Conservation (phyloP, 1,140 invertebrate genomes). For the Parasteatoda tepidariorum region DNA sequence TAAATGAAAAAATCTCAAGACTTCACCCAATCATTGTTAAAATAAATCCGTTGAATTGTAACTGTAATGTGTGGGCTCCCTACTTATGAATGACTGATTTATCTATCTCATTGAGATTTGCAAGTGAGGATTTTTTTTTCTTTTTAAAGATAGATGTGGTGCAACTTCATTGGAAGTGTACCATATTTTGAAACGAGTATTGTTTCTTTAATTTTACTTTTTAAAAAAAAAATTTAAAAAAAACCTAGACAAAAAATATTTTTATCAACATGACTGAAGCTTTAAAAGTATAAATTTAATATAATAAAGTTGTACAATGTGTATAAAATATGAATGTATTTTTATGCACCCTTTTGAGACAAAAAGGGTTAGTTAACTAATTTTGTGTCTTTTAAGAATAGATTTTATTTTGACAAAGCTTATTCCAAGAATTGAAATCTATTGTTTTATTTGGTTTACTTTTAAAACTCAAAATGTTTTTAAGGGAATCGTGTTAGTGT, state of each 20-base stretch:
- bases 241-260: neutral
- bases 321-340: conserved; percentile 47
- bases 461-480: neutral
- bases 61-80: no score
- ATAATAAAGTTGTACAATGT: neutral
- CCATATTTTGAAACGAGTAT: neutral
- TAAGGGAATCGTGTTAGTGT: conserved; percentile 37
- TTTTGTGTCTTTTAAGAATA: conserved; percentile 1
- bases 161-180: neutral
- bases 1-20: no score
- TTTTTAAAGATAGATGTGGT: neutral
- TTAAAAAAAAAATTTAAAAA: conserved; percentile 27
- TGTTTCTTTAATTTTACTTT: neutral
- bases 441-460: neutral
- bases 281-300: conserved; percentile 24
- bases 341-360: conserved; percentile 43
- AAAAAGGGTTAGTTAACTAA: neutral
- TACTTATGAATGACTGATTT: no score
- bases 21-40: no score
- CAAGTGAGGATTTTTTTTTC: neutral
- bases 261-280: conserved; percentile 44
- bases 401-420: neutral
- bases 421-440: neutral
- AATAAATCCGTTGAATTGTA: no score
- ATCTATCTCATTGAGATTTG: neutral